Conservation (phyloP, 1,140 invertebrate genomes). For the Coptotermes formosanus region DNA sequence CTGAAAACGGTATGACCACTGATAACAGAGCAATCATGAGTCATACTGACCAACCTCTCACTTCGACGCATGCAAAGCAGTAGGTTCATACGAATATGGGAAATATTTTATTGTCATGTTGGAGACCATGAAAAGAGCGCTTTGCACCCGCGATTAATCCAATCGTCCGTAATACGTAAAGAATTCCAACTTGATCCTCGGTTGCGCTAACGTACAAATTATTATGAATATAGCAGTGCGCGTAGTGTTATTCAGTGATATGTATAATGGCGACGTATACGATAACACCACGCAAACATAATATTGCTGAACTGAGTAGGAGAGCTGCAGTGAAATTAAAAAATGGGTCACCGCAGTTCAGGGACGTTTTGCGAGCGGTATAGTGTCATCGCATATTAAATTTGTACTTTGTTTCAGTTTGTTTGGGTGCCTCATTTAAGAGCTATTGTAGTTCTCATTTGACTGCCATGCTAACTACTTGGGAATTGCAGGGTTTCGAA, state of each 20-base stretch:
- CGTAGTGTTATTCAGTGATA: neutral
- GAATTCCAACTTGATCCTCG: neutral
- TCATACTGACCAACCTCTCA: neutral
- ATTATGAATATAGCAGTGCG: neutral
- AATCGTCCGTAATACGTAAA: neutral
- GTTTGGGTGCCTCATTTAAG: neutral
- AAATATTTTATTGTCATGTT: neutral
- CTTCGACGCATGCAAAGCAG: neutral
- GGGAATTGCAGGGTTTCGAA: no score
- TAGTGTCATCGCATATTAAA: constrained; percentile 20
- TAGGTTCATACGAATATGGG: neutral
- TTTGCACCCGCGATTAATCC: neutral
- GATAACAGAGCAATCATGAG: neutral
- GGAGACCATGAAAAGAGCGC: neutral
- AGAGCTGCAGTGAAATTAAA: constrained; percentile 44
- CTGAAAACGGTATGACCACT: neutral
- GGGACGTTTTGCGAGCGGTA: constrained; percentile 49
- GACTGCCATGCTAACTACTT: no score
- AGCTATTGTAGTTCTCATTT: no score
- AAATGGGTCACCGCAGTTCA: constrained; percentile 47
- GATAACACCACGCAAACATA: neutral
- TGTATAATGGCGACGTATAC: neutral
- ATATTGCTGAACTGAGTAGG: neutral
- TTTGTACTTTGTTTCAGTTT: neutral
- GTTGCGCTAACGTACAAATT: neutral